phyloP scores from a whole-genome alignment of 92 coral and sea anemone species.

The Palythoa grandiflora region DNA sequence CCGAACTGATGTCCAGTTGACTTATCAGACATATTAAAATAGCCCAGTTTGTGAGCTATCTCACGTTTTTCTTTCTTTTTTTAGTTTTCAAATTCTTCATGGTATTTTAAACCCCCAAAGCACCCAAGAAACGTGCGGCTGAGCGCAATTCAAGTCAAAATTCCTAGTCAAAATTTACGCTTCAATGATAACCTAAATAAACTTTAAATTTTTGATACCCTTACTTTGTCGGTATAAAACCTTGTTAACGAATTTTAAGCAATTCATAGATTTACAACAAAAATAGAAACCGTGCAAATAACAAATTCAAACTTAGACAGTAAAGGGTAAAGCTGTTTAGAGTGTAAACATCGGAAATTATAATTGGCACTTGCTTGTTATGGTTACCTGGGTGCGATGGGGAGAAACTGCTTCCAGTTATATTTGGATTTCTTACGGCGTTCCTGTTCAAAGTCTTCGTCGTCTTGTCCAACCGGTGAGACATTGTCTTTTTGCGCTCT shows the following conservation, averaged over 20 bases:
- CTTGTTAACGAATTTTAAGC: not conserved
- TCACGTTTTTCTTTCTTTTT: no score
- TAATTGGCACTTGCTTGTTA: not conserved
- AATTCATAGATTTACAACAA: not conserved
- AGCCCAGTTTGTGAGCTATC: no score
- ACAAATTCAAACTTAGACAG: not conserved
- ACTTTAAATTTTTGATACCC: no score
- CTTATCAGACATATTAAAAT: no score
- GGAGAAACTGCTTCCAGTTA: constrained; percentile 90
- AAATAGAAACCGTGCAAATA: not conserved
- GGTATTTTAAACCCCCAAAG: no score
- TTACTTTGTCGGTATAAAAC: no score
- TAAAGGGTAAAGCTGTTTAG: not conserved
- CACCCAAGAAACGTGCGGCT: no score
- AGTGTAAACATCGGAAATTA: not conserved
- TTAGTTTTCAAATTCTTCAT: no score
- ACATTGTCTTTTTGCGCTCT: constrained; percentile 11
- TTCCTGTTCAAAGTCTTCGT: not conserved
- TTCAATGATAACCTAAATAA: no score
- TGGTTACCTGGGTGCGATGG: constrained; percentile 79
- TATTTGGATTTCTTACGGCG: constrained; percentile 58
- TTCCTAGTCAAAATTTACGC: no score
- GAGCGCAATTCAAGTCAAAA: no score
- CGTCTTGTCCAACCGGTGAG: not conserved
- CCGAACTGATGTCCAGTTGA: no score